These are phyloP conservation scores for Pseudomyrmex concolor DNA, from an alignment of 1,140 invertebrate species.

Conservation along the genomic window DNA sequence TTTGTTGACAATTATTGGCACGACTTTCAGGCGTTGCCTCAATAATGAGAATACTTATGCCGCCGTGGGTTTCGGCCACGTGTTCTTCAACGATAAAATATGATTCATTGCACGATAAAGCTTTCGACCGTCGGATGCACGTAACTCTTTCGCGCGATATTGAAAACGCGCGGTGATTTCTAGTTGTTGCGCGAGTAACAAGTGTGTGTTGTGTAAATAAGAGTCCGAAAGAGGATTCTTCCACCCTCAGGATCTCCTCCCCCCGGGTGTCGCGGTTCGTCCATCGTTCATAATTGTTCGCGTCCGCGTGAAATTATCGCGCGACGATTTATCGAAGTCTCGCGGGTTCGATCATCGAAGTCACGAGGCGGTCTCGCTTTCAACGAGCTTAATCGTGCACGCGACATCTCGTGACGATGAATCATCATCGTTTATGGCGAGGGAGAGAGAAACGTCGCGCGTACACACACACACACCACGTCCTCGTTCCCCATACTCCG, in stretches of 20 bases:
- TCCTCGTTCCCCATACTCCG: constrained; percentile 39
- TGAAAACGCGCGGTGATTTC: not conserved
- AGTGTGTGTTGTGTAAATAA: not conserved
- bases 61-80: not conserved
- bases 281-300: not conserved
- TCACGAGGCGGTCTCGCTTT: constrained; percentile 62
- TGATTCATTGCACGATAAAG: constrained; percentile 53
- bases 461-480: constrained; percentile 7
- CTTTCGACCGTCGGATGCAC: not conserved
- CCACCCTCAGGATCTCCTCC: not conserved
- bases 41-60: constrained; percentile 4
- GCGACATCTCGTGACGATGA: constrained; percentile 67
- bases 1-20: constrained; percentile 1
- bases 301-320: not conserved
- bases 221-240: not conserved
- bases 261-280: not conserved
- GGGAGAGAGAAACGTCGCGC: too few species aligned
- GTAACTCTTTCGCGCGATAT: not conserved
- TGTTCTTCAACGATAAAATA: constrained; percentile 23
- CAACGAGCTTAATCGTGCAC: constrained; percentile 69
- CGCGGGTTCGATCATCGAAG: constrained; percentile 29
- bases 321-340: constrained; percentile 30
- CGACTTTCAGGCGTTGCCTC: not conserved
- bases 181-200: not conserved
- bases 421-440: constrained; percentile 44